Conservation (phyloP, 2,888 invertebrate genomes). For the Halictus quadricinctus region DNA sequence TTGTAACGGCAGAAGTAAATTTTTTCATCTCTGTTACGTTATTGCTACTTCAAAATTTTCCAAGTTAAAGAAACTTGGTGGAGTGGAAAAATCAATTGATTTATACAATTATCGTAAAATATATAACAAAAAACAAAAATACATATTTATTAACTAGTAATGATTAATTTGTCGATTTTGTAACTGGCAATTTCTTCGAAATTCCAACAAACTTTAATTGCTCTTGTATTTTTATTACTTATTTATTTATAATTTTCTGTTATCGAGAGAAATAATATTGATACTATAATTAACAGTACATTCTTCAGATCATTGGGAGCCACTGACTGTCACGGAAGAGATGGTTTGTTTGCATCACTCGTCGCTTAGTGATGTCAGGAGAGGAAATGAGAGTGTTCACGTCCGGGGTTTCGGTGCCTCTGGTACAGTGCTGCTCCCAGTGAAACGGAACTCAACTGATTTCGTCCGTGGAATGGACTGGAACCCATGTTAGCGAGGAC, state of each 20-base stretch:
- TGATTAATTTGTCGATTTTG: background rate
- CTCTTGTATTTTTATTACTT: background rate
- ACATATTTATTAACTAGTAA: background rate
- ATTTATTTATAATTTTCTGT: background rate
- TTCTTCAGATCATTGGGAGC: slow-evolving; percentile 29
- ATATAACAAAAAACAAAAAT: background rate
- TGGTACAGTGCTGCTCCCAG: background rate
- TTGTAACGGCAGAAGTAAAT: background rate
- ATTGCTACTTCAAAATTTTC: background rate
- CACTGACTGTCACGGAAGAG: slow-evolving; percentile 21
- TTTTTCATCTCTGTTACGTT: background rate
- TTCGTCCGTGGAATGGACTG: too few relatives aligned
- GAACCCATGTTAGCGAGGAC: too few relatives aligned
- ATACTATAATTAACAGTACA: background rate
- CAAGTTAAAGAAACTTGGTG: background rate
- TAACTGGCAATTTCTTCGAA: background rate
- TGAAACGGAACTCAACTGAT: background rate
- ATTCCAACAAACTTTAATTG: background rate
- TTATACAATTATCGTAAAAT: background rate
- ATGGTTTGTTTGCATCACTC: slow-evolving; percentile 14
- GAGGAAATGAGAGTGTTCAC: background rate
- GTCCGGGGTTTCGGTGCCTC: background rate
- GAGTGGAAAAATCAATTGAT: background rate
- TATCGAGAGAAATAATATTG: background rate
- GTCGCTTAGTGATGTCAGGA: too few relatives aligned